Base-by-base conservation (phyloP, 2,888 invertebrate species). In the Drosophila borealis region DNA sequence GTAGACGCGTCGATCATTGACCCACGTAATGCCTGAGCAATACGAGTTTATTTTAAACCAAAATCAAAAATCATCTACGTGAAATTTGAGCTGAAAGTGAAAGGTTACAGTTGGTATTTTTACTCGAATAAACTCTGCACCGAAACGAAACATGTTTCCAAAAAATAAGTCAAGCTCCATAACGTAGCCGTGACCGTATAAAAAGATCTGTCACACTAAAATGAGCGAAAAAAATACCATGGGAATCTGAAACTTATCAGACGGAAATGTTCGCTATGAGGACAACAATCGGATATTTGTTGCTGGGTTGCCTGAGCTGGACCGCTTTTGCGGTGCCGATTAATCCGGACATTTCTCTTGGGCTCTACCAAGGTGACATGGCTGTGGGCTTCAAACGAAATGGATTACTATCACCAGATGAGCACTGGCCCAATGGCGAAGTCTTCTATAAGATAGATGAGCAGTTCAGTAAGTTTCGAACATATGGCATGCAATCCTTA, bases 311-410 rank as follows among this genome's bases (percentile, higher is more conserved):
- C 33, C 29, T 53, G 1, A 42, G 13, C 9, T 10, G 13, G 2
- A 4, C 8, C 17, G 4, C 17, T 29, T 41, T 13, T 13, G 11
- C 33, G 13, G 41, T 13, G 1, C 17, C 17, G 9, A 10, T 41
- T 3, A 3, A 2, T 17, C 5, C 1, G 6, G 48, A 48, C 2
- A 8, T 8, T 8, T 8, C 8, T 17, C 17, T 10, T 3, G 6
- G 25, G 9, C 17, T 41, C 4, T 53, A 29, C 19, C 17, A 53
- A 17, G 53, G 53, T 2, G 53, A 53, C 29, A 53, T 53, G 41
- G 2, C 13, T 1, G 6, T 41, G 4, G 11, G 4, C 2, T 0
- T 5, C 11, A 9, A 0, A 6, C 29, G 53, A 3, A 53, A 53
- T n/a, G 53, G 41, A 5, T 17, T 53, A 17, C 10, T 41, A 3